These are phyloP conservation scores for Abrostola tripartita DNA, from an alignment of 2,888 invertebrate genomes.

Conservation along the genomic window DNA sequence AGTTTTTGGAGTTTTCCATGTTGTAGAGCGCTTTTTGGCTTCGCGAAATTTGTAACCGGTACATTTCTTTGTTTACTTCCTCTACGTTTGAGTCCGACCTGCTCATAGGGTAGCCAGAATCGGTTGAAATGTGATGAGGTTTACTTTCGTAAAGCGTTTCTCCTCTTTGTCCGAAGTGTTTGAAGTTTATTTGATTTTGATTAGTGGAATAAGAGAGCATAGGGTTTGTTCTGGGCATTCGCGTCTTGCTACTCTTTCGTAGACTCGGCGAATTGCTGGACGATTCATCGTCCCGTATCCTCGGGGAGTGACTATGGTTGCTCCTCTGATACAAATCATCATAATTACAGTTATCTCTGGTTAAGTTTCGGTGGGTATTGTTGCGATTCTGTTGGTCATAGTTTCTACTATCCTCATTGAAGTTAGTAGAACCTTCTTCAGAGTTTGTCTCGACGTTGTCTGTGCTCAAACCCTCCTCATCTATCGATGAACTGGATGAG, in stretches of 20 bases:
- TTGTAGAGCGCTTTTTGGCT: conserved; percentile 85
- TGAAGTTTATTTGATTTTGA: conserved; percentile 82
- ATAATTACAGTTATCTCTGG: conserved; percentile 85
- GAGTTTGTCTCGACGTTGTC: conserved; percentile 88
- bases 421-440: conserved; percentile 86
- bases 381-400: conserved; percentile 85
- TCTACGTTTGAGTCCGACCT: conserved; percentile 86
- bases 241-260: conserved; percentile 86
- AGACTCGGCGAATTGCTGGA: conserved; percentile 84
- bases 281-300: conserved; percentile 81
- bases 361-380: conserved; percentile 85
- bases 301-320: conserved; percentile 80
- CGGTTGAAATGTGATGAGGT: conserved; percentile 83
- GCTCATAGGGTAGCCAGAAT: conserved; percentile 83
- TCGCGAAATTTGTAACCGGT: conserved; percentile 84
- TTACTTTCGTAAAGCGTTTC: conserved; percentile 84
- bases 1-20: conserved; percentile 81
- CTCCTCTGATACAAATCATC: conserved; percentile 82
- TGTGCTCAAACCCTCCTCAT: conserved; percentile 88
- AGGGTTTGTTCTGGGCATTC: conserved; percentile 89
- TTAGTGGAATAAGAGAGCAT: conserved; percentile 87
- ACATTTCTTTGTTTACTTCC: conserved; percentile 87
- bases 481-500: conserved; percentile 88
- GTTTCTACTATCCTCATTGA: conserved; percentile 83
- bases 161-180: conserved; percentile 85